Base-by-base conservation (phyloP, 2,797 vertebrate genomes). In the Pseudocheirus occidentalis region DNA sequence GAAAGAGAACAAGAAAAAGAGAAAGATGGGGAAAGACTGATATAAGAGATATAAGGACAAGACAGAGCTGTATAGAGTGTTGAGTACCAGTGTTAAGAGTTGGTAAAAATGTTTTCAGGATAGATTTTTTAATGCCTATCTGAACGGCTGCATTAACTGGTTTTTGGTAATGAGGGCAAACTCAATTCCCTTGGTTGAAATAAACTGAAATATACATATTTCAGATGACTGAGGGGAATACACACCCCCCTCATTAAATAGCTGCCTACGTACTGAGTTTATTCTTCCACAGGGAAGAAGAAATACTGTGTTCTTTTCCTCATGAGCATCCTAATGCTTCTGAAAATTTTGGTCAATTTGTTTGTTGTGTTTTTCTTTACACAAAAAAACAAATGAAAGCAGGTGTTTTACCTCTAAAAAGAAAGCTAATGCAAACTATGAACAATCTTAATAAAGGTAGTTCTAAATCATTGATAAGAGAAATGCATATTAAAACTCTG, bases 261-360 rank as follows among this genome's bases (percentile, higher is more conserved):
- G 50, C 90, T 90, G 50, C 90, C 53, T 55, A 10, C 52, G 90
- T n/a, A 90, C 29, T 90, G 90, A 90, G 90, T 18, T 53, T 87
- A 87, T 87, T 87, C 73, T 87, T 87, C 73, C 73, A 87, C 40
- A 50, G 24, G 21, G 24, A 87, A 87, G 73, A 87, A 87, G 40
- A 87, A 87, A 87, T 87, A 87, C 73, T 87, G 73, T 87, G 21
- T 87, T 87, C 40, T 87, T 87, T 87, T 27, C 73, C 40, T 87
- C 73, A 50, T 46, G 24, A 87, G 5, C 73, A 87, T 87, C 73
- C 40, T 27, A 46, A 46, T 50, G 21, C 73, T 50, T 87, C 21
- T 87, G 73, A 87, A 87, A 50, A 87, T 24, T 21, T 40, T 50
- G 21, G 40, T 87, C 73, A 95, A 92, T 97, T 46, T 87, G 24